Evolutionary conservation across 2,888 invertebrate species (phyloP), one percentile per base, ranked within the genome.

Genomic region (Sphaeridia pumilis): DNA sequence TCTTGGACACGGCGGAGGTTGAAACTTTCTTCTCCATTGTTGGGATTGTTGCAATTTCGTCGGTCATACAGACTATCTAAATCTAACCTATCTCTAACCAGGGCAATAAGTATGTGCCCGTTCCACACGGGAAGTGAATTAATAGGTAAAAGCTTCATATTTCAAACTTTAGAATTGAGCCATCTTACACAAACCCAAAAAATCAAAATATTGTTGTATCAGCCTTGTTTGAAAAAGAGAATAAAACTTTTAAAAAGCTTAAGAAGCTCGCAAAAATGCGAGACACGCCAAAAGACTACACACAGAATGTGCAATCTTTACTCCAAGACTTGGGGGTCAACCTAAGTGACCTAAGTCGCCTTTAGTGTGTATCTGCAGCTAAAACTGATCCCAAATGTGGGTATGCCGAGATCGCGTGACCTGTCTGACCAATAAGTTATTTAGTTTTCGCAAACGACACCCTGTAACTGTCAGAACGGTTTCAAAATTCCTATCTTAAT

Each of bases 91-190:
- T n/a, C n/a, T 12, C 38, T 38, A 38, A 36, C 45, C 47, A 31
- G 53, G 54, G 56, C 54, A 53, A 52, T 42, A 26, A 48, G 36
- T 49, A 56, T 56, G 50, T 58, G 64, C 61, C 61, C 61, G 60
- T 63, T 60, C 54, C 60, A 53, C 59, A 59, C 61, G 63, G 63
- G 65, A 47, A 54, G 52, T n/a, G 26, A 24, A 49, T 56, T 28
- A 42, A 34, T 43, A 36, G 35, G 35, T 56, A 46, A 57, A 59
- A 56, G 52, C 65, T 59, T 63, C 65, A 65, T 63, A 57, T 57
- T 64, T 61, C n/a, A n/a, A 46, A 42, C 49, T 54, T 65, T 58
- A 65, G 58, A 56, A 65, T 50, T 59, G 58, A 52, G 64, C 65
- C 65, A 65, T 65, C 55, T 49, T 62, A 54, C 28, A 52, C 52